Conservation (phyloP, 1,140 invertebrate species). For the Achroia grisella region DNA sequence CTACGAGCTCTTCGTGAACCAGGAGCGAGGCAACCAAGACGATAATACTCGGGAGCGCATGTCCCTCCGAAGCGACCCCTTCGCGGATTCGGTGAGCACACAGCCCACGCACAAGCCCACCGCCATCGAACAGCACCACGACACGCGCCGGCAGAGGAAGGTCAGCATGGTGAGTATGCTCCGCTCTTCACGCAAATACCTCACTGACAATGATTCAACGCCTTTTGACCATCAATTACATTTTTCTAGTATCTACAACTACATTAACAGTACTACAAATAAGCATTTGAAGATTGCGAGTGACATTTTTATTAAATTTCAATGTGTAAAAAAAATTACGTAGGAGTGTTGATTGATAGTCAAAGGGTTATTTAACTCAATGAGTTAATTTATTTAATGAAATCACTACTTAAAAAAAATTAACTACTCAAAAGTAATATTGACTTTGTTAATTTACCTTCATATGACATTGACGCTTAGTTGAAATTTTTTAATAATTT, state of each 20-base stretch:
- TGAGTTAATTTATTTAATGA: too few relatives aligned
- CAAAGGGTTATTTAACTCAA: too few relatives aligned
- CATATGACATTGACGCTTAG: too few relatives aligned
- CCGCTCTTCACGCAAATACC: conserved; percentile 26
- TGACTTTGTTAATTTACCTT: too few relatives aligned
- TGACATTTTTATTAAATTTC: neutral
- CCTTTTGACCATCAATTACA: neutral
- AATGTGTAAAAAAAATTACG: neutral
- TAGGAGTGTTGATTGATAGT: neutral
- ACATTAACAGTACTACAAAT: neutral
- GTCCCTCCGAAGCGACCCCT: conserved; percentile 87
- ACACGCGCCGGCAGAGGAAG: conserved; percentile 82
- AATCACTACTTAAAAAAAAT: too few relatives aligned
- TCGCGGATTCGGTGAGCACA: conserved; percentile 87
- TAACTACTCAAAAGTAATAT: too few relatives aligned
- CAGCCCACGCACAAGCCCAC: conserved; percentile 77
- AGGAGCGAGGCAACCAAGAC: conserved; percentile 88
- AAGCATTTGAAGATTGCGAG: too few relatives aligned
- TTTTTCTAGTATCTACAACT: neutral
- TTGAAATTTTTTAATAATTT: too few relatives aligned
- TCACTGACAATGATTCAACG: conserved; percentile 52
- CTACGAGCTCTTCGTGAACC: conserved; percentile 91
- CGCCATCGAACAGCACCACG: conserved; percentile 73
- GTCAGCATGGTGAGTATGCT: conserved; percentile 89
- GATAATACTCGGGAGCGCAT: conserved; percentile 92